Conservation (phyloP, 2,797 vertebrate genomes). For the Synanceia verrucosa region DNA sequence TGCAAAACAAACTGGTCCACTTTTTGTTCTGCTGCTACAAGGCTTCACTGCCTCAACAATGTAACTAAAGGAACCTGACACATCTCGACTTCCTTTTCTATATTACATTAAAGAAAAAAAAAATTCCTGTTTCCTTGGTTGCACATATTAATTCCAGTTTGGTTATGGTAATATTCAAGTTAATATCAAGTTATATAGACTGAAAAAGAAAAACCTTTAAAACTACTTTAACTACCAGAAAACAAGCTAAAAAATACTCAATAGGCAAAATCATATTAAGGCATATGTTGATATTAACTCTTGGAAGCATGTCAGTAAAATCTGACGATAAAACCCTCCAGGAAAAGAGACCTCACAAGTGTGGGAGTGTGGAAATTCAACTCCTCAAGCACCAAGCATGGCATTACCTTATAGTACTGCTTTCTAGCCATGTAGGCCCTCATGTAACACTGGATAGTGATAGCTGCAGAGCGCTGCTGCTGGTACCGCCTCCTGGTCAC, state of each 20-base stretch:
- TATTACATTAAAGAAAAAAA: background rate
- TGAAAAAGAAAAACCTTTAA: background rate
- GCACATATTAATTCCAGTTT: background rate
- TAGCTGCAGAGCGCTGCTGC: constrained; percentile 79
- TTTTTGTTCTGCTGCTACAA: background rate
- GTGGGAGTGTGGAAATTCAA: background rate
- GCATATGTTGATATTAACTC: background rate
- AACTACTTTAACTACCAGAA: background rate
- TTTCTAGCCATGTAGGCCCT: constrained; percentile 81
- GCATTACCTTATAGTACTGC: constrained; percentile 64
- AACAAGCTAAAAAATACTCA: background rate
- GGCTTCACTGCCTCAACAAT: background rate
- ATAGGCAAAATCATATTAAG: background rate
- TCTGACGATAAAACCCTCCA: background rate
- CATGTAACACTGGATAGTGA: constrained; percentile 87
- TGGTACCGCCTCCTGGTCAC: constrained; percentile 80
- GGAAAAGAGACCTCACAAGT: background rate
- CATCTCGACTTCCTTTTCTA: constrained; percentile 16
- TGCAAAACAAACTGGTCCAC: background rate
- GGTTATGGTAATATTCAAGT: background rate
- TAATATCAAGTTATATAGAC: background rate
- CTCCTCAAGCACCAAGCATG: background rate
- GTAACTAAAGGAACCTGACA: background rate
- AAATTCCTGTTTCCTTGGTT: constrained; percentile 1
- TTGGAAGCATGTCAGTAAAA: background rate